Percentiles rank a stretch among this genome's conserved stretches.
Conservation (phyloP, 2,797 vertebrate species). For the Microctenopoma lineatum region DNA sequence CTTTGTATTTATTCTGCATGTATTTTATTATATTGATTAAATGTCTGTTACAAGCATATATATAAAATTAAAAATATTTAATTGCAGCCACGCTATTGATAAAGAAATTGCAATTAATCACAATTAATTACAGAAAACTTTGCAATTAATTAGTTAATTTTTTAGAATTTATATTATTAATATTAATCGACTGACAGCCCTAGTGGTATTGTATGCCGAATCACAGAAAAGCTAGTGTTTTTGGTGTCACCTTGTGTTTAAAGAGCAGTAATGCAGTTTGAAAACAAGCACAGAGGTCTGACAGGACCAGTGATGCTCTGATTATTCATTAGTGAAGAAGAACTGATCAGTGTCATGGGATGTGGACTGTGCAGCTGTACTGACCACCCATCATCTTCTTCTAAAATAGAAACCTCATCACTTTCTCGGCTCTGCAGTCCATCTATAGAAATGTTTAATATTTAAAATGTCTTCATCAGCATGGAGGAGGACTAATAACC, state of each 20-base stretch:
- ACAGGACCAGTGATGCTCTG: not conserved
- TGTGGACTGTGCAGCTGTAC: not conserved
- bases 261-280: conserved; percentile 6
- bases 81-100: no score
- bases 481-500: not conserved
- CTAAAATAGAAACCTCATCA: conserved; percentile 58
- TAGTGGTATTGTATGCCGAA: not conserved
- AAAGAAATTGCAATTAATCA: no score
- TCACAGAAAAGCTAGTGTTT: not conserved
- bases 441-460: conserved; percentile 59
- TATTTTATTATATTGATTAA: no score
- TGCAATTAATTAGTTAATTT: no score
- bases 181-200: no score
- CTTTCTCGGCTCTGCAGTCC: conserved; percentile 30
- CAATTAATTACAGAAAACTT: no score
- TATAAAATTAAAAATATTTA: no score
- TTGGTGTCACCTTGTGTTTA: conserved; percentile 7
- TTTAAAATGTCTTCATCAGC: conserved; percentile 65
- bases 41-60: no score
- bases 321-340: not conserved
- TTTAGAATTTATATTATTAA: no score
- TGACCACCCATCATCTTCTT: conserved; percentile 34
- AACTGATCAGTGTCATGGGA: conserved; percentile 1
- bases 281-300: not conserved
- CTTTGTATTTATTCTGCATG: no score